Base-by-base conservation (phyloP, 2,888 invertebrate species). In the Callyntrura guangdongensis region DNA sequence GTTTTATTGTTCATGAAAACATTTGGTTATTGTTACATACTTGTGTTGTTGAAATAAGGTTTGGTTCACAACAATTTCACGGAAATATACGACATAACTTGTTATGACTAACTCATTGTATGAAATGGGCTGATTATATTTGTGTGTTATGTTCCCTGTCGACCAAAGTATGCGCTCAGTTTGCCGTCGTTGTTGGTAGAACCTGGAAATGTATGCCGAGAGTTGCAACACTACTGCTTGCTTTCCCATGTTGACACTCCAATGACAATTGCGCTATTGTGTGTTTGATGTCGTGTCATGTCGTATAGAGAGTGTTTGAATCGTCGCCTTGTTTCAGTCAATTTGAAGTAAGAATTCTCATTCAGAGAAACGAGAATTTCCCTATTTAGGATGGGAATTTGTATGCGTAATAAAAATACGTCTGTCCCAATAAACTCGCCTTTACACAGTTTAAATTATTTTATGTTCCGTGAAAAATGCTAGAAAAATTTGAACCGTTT, bases 1-100 rank as follows among this genome's bases (percentile, higher is more conserved):
- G 81, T 87, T 87, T 87, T 87, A 77, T 79, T 87, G 87, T 87
- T 81, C 64, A 49, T 53, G 81, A 87, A 81, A 87, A 79, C 86
- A 77, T 59, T n/a, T 4, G 20, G 77, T 45, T 64, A 49, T 86
- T 86, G 86, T 47, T 86, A 59, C 79, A 17, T 59, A 59, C 36
- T 36, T 36, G 36, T 87, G 69, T 27, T 59, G 59, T 12, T 59
- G 67, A 69, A 87, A 64, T 27, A 87, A 81, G 87, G 87, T 81
- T 79, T 53, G 69, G 49, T 67, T 36, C 36, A 59, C 22, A 59
- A 81, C 86, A 79, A 27, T 67, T 85, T 85, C 72, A 85, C 22
- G 74, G 85, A 69, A 85, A 85, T 74, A 72, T 9, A 45, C 14
- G 27, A 64, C 69, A 36, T 69, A 36, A 36, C 36, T 72, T 85